phyloP scores from a whole-genome alignment of 2,888 invertebrate species.

The Drosophila flavopinicola region DNA sequence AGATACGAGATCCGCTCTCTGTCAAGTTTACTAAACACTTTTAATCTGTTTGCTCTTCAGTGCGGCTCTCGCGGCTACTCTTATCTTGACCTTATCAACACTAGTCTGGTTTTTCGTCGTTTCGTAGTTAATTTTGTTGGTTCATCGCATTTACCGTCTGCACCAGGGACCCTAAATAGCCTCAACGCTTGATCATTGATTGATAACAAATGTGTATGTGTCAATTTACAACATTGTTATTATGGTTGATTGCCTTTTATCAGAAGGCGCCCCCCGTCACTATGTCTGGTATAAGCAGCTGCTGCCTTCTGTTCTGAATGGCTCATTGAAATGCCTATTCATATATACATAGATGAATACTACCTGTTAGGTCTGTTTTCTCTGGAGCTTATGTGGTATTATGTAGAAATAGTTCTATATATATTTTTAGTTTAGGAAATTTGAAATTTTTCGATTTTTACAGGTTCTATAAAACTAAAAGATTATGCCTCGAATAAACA shows the following conservation, averaged over 20 bases:
- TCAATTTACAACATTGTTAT: conserved; percentile 15
- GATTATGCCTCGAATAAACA: no score
- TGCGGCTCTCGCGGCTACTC: conserved; percentile 1
- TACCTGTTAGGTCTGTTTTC: conserved; percentile 18
- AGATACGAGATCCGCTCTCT: conserved; percentile 18
- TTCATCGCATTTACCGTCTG: conserved; percentile 15
- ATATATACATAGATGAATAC: background rate
- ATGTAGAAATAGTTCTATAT: no score
- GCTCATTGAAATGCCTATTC: background rate
- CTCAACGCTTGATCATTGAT: conserved; percentile 20
- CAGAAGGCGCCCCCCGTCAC: conserved; percentile 12
- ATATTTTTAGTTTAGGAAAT: no score
- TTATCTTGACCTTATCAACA: conserved; percentile 43
- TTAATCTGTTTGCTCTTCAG: conserved; percentile 25
- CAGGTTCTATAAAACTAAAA: no score
- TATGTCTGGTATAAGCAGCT: conserved; percentile 25
- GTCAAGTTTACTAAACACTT: conserved; percentile 18
- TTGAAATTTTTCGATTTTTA: no score
- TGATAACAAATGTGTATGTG: conserved; percentile 30
- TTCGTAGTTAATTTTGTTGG: conserved; percentile 15
- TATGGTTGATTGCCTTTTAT: conserved; percentile 24
- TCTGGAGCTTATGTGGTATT: background rate
- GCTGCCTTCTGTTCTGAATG: conserved; percentile 23
- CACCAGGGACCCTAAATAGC: conserved; percentile 13
- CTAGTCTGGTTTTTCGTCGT: conserved; percentile 13